phyloP scores from a whole-genome alignment of 2,113 vertebrate species.

The Spermophilus dauricus region DNA sequence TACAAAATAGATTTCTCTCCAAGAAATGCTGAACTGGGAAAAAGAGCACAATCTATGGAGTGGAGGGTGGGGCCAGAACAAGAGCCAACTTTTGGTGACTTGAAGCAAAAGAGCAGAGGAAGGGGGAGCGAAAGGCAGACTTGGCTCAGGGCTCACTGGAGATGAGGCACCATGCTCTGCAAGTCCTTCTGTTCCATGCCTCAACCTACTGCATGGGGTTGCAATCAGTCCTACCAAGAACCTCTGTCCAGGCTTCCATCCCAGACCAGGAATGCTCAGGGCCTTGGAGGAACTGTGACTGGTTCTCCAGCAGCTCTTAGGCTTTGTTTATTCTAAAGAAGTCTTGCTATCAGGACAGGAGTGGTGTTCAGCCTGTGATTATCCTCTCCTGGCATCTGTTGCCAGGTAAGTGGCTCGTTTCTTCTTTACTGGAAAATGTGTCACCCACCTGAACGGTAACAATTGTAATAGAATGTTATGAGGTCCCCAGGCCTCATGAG shows the following conservation, averaged over 20 bases:
- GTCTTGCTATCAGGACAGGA: too few relatives aligned
- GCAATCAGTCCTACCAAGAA: not conserved
- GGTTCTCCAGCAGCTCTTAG: not conserved
- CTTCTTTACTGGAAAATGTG: not conserved
- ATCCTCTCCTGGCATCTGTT: not conserved
- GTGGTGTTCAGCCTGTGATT: not conserved
- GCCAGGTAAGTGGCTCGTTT: not conserved
- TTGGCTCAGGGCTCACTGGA: not conserved
- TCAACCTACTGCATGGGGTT: not conserved
- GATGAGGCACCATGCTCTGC: rapidly evolving
- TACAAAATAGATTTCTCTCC: too few relatives aligned
- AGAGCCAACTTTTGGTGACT: not conserved
- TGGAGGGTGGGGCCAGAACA: not conserved
- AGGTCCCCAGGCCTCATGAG: not conserved
- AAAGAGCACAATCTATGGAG: not conserved
- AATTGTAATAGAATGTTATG: not conserved
- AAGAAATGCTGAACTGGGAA: too few relatives aligned
- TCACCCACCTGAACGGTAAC: not conserved
- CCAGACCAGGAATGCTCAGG: too few relatives aligned
- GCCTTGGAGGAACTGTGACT: too few relatives aligned
- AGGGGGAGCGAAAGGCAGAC: not conserved
- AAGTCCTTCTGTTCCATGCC: not conserved
- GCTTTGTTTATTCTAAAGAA: too few relatives aligned
- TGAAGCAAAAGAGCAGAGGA: not conserved
- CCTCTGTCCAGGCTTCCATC: rapidly evolving